These are phyloP conservation scores for Norana najaformis DNA, from an alignment of 2,888 invertebrate species.

Conservation along the genomic window DNA sequence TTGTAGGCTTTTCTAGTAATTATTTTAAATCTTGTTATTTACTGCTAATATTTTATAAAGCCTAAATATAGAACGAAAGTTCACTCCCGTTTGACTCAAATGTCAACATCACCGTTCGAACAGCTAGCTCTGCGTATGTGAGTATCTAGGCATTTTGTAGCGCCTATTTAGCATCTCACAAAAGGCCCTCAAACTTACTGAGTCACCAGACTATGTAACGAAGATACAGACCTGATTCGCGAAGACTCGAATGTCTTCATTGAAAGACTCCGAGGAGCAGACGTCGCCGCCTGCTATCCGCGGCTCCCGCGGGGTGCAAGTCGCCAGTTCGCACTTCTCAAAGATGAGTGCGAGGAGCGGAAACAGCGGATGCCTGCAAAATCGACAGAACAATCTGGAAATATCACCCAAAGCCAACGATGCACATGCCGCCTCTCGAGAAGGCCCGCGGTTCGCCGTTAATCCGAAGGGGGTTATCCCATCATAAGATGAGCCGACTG, in stretches of 20 bases:
- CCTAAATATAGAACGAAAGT: too few species aligned
- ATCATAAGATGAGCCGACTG: background rate
- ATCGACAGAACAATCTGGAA: background rate
- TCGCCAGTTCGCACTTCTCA: constrained; percentile 99
- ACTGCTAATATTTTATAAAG: too few species aligned
- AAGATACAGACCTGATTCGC: constrained; percentile 89
- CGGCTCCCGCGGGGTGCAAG: constrained; percentile 97
- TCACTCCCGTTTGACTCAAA: too few species aligned
- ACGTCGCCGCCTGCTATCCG: constrained; percentile 72
- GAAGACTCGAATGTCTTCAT: constrained; percentile 99
- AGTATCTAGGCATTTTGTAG: background rate
- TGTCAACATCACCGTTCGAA: background rate
- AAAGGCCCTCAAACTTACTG: too few species aligned
- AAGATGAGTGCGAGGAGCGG: constrained; percentile 98
- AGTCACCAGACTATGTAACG: background rate
- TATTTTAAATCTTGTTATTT: too few species aligned
- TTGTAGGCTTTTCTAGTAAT: too few species aligned
- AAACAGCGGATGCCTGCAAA: constrained; percentile 94
- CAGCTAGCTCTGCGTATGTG: background rate
- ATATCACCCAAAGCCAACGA: background rate
- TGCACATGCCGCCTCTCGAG: constrained; percentile 2
- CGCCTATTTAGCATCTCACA: background rate
- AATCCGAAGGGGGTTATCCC: background rate
- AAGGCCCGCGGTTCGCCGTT: background rate
- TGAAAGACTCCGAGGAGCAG: constrained; percentile 99